Evolutionary conservation across 2,888 invertebrate genomes (phyloP).

Genomic region (Cataglyphis albicans): DNA sequence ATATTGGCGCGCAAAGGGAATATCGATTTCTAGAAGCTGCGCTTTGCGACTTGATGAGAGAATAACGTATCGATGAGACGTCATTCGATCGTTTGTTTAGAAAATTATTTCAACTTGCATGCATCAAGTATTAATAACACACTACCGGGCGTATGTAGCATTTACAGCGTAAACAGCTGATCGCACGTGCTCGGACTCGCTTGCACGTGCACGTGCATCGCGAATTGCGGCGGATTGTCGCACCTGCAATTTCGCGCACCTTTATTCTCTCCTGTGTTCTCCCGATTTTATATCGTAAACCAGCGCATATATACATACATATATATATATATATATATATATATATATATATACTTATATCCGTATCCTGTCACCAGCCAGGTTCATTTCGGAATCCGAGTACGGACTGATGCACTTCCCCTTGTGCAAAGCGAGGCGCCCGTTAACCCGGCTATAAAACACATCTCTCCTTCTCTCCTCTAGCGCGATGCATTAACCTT

Average conservation of each 20-base stretch:
- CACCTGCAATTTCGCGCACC: slow-evolving; percentile 55
- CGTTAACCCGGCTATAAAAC: slow-evolving; percentile 68
- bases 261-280: slow-evolving; percentile 29
- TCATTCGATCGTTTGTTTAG: background rate
- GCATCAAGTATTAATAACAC: slow-evolving; percentile 4
- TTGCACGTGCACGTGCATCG: slow-evolving; percentile 17
- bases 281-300: slow-evolving; percentile 57
- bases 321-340: background rate
- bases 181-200: slow-evolving; percentile 10
- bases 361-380: slow-evolving; percentile 22
- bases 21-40: background rate
- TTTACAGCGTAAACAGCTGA: slow-evolving; percentile 29
- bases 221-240: slow-evolving; percentile 13
- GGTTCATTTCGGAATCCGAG: slow-evolving; percentile 38
- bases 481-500: slow-evolving; percentile 69
- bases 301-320: slow-evolving; percentile 8
- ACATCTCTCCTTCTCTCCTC: slow-evolving; percentile 45
- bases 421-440: slow-evolving; percentile 27
- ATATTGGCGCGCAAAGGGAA: background rate
- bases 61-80: background rate
- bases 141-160: background rate
- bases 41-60: background rate
- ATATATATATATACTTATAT: background rate
- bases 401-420: slow-evolving; percentile 15
- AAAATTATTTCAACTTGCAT: background rate